A percentile compares a stretch with the other conserved stretches of the same genome.
Conservation (phyloP, 2,888 invertebrate species). For the Eupithecia abbreviata region DNA sequence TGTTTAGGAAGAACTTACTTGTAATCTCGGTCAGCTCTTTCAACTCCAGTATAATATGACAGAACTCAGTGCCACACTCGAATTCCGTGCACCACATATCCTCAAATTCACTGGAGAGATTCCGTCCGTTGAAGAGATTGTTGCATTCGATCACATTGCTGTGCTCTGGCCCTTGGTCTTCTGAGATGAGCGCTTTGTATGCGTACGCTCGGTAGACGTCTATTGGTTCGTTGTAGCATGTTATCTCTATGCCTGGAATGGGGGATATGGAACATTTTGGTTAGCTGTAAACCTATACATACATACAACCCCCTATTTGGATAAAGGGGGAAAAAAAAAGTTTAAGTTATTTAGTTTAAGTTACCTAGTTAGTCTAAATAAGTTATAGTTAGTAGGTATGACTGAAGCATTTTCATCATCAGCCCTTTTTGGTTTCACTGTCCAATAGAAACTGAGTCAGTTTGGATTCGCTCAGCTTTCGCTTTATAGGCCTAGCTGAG, state of each 20-base stretch:
- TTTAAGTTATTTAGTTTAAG: too few relatives aligned
- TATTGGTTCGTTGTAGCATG: constrained; percentile 63
- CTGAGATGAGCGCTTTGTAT: constrained; percentile 61
- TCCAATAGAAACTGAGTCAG: too few relatives aligned
- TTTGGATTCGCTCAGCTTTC: too few relatives aligned
- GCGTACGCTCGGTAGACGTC: constrained; percentile 67
- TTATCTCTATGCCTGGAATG: constrained; percentile 79
- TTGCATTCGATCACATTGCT: constrained; percentile 66
- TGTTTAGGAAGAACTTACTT: constrained; percentile 56
- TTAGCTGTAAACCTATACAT: not conserved
- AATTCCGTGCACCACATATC: constrained; percentile 87
- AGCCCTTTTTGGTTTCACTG: too few relatives aligned
- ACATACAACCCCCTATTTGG: not conserved
- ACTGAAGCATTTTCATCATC: too few relatives aligned
- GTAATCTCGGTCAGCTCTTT: constrained; percentile 68
- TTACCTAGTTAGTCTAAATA: too few relatives aligned
- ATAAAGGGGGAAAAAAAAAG: too few relatives aligned
- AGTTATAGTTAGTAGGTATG: too few relatives aligned
- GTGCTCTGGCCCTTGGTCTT: constrained; percentile 54
- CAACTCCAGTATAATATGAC: constrained; percentile 72
- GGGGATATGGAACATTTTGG: not conserved
- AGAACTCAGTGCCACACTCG: constrained; percentile 62
- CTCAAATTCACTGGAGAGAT: constrained; percentile 86
- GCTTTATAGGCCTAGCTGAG: too few relatives aligned
- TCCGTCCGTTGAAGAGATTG: constrained; percentile 87